Conservation (phyloP, 2,797 vertebrate genomes). For the Schizopygopsis pylzovi region DNA sequence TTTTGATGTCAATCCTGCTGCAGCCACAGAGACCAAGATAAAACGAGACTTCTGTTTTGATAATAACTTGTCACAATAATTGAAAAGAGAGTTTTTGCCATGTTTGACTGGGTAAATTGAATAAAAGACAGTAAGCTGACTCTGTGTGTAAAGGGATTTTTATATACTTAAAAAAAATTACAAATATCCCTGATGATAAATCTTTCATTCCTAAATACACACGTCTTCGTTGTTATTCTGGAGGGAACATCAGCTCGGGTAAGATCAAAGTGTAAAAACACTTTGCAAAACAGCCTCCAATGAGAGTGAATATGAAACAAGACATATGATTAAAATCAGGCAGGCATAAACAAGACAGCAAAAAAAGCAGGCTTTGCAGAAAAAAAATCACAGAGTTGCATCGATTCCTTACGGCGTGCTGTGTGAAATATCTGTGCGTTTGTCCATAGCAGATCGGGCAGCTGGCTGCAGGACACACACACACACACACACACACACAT, state of each 20-base stretch:
- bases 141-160: slow-evolving; percentile 19
- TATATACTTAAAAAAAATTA: neutral
- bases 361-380: slow-evolving; percentile 30
- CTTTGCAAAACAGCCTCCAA: slow-evolving; percentile 33
- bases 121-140: slow-evolving; percentile 53
- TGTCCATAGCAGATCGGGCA: neutral
- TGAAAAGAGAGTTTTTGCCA: slow-evolving; percentile 28
- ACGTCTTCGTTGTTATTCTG: slow-evolving; percentile 29
- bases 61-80: slow-evolving; percentile 51
- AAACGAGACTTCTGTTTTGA: slow-evolving; percentile 53
- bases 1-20: slow-evolving; percentile 46
- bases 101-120: slow-evolving; percentile 48
- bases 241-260: slow-evolving; percentile 13
- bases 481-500: slow-evolving; percentile 14
- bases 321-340: slow-evolving; percentile 56
- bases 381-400: slow-evolving; percentile 15
- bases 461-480: slow-evolving; percentile 4
- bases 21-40: slow-evolving; percentile 47
- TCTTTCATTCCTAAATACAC: slow-evolving; percentile 46
- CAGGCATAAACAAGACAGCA: slow-evolving; percentile 39
- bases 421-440: slow-evolving; percentile 27
- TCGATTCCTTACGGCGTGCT: slow-evolving; percentile 14
- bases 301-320: slow-evolving; percentile 54
- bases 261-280: slow-evolving; percentile 53
- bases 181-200: slow-evolving; percentile 23